Percentiles rank a stretch among this genome's conserved stretches.
These are phyloP conservation scores for Apodemia duryi DNA, from an alignment of 2,888 invertebrate genomes.

Conservation along the genomic window DNA sequence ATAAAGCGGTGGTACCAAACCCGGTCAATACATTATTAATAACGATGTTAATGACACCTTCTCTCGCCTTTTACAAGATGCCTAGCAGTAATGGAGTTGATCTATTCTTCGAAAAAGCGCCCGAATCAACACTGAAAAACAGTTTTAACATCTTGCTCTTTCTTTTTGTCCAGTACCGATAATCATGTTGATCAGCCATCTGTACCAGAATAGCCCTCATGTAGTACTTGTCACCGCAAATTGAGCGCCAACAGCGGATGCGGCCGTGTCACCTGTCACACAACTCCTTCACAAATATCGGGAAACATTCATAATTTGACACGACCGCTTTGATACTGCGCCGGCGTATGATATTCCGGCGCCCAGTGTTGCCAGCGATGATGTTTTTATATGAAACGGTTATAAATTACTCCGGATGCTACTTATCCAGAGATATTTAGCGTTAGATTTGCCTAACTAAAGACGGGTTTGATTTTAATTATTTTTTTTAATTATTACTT, in stretches of 20 bases:
- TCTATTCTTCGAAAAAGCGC: too few species aligned
- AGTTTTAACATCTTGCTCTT: too few species aligned
- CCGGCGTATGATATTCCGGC: slow-evolving; percentile 32
- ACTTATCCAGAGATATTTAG: background rate
- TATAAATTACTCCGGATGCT: slow-evolving; percentile 66
- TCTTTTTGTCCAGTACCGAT: background rate
- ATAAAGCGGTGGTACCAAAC: too few species aligned
- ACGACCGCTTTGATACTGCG: slow-evolving; percentile 57
- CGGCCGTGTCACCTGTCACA: slow-evolving; percentile 61
- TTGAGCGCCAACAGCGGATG: slow-evolving; percentile 48
- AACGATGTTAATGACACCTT: too few species aligned
- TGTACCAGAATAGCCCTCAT: background rate
- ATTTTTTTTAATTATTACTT: background rate
- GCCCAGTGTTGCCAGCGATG: slow-evolving; percentile 52
- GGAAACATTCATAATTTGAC: slow-evolving; percentile 71
- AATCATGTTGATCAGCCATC: background rate
- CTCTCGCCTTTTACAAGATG: too few species aligned
- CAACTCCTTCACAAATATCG: slow-evolving; percentile 70
- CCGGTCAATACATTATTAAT: too few species aligned
- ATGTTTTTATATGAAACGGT: slow-evolving; percentile 58
- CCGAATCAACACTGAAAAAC: too few species aligned
- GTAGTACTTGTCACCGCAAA: background rate
- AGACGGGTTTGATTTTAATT: background rate
- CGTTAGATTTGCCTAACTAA: background rate
- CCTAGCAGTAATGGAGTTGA: too few species aligned